Conservation (phyloP, 2,797 vertebrate species). For the Onychomys leucogaster region DNA sequence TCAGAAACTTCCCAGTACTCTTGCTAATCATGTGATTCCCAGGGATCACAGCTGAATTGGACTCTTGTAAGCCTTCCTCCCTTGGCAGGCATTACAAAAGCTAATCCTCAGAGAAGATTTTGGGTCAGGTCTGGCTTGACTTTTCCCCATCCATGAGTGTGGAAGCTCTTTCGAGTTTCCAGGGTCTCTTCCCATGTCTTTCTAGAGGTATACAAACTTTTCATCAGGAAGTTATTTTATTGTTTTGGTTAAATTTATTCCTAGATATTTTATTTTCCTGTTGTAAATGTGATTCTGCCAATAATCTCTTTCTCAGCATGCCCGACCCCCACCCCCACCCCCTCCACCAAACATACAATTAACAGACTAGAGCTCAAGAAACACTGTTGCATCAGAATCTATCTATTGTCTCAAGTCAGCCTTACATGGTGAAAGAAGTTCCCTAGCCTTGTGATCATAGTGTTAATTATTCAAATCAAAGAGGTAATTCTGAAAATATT, state of each 20-base stretch:
- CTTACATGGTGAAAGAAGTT: background rate
- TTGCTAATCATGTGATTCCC: too few species aligned
- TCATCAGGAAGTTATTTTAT: background rate
- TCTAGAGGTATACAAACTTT: background rate
- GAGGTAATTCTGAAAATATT: conserved; percentile 18
- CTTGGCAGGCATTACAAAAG: background rate
- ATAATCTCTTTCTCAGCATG: background rate
- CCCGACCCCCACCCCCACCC: too few species aligned
- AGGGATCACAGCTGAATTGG: too few species aligned
- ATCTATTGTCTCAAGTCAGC: background rate
- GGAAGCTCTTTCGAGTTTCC: background rate
- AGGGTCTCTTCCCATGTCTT: background rate
- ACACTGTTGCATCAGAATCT: background rate
- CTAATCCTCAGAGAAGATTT: background rate
- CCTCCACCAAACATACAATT: too few species aligned
- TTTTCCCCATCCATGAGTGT: background rate
- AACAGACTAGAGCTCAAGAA: background rate
- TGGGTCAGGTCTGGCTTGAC: too few species aligned
- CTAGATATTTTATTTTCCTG: background rate
- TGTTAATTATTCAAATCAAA: background rate
- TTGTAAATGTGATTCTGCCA: background rate
- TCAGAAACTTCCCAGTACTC: background rate
- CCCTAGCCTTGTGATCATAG: background rate
- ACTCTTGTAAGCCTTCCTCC: background rate
- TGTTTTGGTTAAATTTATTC: background rate